Evolutionary conservation across 2,888 invertebrate genomes (phyloP).

Genomic region (Eupithecia inturbata): DNA sequence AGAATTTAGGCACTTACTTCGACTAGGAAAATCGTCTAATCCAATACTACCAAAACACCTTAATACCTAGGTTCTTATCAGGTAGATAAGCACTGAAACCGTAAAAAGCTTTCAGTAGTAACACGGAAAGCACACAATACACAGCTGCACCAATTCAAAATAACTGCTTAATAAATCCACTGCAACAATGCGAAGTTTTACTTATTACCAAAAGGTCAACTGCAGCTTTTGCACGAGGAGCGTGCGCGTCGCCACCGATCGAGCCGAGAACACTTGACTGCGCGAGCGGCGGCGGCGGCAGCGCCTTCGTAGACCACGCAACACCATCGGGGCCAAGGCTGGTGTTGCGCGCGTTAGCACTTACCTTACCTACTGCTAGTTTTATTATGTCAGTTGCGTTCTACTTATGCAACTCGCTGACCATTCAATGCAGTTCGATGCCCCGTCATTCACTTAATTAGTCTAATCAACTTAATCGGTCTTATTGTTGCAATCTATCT

Average conservation of each 20-base stretch:
- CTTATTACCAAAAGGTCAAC: constrained; percentile 45
- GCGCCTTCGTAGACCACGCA: constrained; percentile 66
- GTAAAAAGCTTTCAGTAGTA: neutral
- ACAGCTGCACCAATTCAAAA: neutral
- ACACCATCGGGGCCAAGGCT: constrained; percentile 76
- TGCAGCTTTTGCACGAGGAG: constrained; percentile 44
- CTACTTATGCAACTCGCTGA: constrained; percentile 79
- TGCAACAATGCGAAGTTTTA: constrained; percentile 42
- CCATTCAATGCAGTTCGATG: constrained; percentile 77
- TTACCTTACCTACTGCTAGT: constrained; percentile 56
- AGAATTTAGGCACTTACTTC: neutral
- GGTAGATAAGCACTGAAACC: neutral
- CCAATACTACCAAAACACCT: neutral
- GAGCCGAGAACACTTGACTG: constrained; percentile 51
- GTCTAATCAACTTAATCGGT: constrained; percentile 15
- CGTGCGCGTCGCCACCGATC: constrained; percentile 54
- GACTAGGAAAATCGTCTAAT: neutral
- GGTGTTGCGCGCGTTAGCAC: constrained; percentile 63
- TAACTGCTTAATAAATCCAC: constrained; percentile 17
- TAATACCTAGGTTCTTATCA: no score
- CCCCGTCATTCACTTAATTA: constrained; percentile 54
- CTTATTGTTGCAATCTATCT: constrained; percentile 12
- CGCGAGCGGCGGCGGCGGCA: constrained; percentile 49
- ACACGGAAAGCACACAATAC: neutral
- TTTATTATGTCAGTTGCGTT: constrained; percentile 78